These are phyloP conservation scores for Etheostoma perlongum DNA, from an alignment of 2,797 vertebrate genomes.

Conservation along the genomic window DNA sequence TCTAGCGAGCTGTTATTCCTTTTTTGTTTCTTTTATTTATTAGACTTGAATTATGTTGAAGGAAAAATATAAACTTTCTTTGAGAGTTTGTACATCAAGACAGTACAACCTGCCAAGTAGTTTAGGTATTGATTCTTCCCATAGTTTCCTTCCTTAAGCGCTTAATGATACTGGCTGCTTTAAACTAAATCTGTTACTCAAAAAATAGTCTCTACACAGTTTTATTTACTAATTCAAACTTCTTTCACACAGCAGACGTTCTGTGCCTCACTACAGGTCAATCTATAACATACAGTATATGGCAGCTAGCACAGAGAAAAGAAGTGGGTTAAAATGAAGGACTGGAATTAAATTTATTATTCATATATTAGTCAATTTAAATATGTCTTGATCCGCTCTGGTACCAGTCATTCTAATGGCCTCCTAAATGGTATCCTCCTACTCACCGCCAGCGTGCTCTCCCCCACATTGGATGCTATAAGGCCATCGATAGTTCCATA, in stretches of 20 bases:
- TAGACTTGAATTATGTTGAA: neutral
- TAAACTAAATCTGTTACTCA: neutral
- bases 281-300: neutral
- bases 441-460: slow-evolving; percentile 98
- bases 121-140: neutral
- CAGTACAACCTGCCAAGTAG: neutral
- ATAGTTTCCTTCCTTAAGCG: neutral
- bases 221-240: neutral
- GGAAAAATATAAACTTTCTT: neutral
- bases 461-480: slow-evolving; percentile 97
- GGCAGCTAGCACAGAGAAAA: neutral
- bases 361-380: slow-evolving; percentile 4
- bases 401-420: neutral
- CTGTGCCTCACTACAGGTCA: neutral
- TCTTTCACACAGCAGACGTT: neutral
- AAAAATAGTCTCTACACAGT: neutral
- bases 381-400: neutral
- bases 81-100: neutral
- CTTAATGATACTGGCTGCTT: neutral
- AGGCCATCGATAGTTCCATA: slow-evolving; percentile 97
- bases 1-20: neutral
- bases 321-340: slow-evolving; percentile 6
- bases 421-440: neutral
- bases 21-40: neutral
- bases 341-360: slow-evolving; percentile 10